Conservation (phyloP, 2,888 invertebrate species). For the Nomada lathburiana region DNA sequence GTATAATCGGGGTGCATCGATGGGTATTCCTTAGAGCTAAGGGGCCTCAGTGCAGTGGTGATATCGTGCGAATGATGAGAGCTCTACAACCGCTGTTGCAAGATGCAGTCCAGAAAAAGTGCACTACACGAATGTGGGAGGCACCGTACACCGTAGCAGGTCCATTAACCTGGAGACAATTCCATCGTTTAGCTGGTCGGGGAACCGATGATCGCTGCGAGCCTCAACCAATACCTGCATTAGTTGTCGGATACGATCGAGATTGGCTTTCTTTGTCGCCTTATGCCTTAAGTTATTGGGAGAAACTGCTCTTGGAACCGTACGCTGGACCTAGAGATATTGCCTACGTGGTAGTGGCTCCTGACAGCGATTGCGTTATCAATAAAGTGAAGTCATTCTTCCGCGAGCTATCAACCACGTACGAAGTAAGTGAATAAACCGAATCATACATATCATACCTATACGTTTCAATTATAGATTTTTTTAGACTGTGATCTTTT, state of each 20-base stretch:
- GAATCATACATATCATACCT: background rate
- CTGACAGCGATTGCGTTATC: constrained; percentile 94
- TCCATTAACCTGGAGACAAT: constrained; percentile 99
- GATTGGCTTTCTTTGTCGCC: constrained; percentile 98
- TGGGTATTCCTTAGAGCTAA: constrained; percentile 95
- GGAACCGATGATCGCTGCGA: constrained; percentile 98
- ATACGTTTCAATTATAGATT: too few species aligned
- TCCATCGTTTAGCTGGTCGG: constrained; percentile 97
- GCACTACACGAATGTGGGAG: constrained; percentile 95
- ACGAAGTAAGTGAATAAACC: constrained; percentile 87
- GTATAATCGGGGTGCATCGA: constrained; percentile 89
- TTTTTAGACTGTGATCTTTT: constrained; percentile 18
- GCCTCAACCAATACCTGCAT: constrained; percentile 97
- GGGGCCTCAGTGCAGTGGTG: constrained; percentile 95
- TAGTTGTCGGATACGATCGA: constrained; percentile 97
- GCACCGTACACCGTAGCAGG: constrained; percentile 96
- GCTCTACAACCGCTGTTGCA: constrained; percentile 96
- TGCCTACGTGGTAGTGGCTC: constrained; percentile 97
- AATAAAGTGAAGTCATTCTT: constrained; percentile 94
- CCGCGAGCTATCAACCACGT: constrained; percentile 95
- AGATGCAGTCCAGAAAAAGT: constrained; percentile 97
- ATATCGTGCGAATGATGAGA: constrained; percentile 96
- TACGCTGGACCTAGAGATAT: constrained; percentile 98
- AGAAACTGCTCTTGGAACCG: constrained; percentile 97
- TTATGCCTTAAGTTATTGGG: constrained; percentile 97